Conservation (phyloP, 2,797 vertebrate species). For the Halcyon chelicuti region DNA sequence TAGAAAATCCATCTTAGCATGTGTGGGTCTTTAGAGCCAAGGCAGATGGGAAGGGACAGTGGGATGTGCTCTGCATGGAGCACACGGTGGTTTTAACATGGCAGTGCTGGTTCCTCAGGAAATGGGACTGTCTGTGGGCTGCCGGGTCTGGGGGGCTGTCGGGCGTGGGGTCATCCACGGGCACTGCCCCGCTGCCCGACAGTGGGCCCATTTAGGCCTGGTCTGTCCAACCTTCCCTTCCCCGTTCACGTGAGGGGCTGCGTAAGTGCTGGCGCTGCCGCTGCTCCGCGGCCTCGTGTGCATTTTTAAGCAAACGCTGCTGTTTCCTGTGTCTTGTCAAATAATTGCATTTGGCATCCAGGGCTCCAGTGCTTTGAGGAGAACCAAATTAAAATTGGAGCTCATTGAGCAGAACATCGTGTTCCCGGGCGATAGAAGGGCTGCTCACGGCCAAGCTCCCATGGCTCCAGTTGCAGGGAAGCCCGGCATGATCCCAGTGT, state of each 20-base stretch:
- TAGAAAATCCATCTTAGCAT: background rate
- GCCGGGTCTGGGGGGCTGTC: background rate
- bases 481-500: background rate
- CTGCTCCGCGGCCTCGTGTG: rapidly evolving
- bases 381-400: slow-evolving; percentile 54
- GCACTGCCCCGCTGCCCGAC: background rate
- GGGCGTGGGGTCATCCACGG: background rate
- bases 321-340: slow-evolving; percentile 65
- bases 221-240: background rate
- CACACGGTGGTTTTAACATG: rapidly evolving
- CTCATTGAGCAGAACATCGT: slow-evolving; percentile 35
- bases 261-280: background rate
- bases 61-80: background rate
- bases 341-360: slow-evolving; percentile 50
- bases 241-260: background rate
- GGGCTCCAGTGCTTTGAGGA: background rate
- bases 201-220: rapidly evolving
- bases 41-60: background rate
- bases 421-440: background rate
- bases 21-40: background rate
- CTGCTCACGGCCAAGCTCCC: background rate
- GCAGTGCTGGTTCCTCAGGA: rapidly evolving
- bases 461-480: rapidly evolving
- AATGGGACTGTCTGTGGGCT: rapidly evolving
- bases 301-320: slow-evolving; percentile 6